Conservation (phyloP, 2,888 invertebrate species). For the Stenolophus ochropezus region DNA sequence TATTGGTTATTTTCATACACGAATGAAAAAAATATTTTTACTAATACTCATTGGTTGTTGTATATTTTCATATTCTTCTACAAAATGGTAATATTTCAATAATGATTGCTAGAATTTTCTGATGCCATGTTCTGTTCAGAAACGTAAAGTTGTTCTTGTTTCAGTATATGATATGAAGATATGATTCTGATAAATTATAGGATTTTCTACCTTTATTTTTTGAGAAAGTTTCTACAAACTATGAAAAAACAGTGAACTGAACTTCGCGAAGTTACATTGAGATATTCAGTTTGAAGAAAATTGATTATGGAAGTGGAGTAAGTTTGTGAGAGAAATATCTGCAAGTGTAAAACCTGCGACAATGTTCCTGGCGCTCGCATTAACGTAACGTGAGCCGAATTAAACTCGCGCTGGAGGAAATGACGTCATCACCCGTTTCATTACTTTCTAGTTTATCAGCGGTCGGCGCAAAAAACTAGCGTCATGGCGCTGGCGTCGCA, state of each 20-base stretch:
- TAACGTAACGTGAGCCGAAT: slow-evolving; percentile 40
- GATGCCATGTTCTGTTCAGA: too few species aligned
- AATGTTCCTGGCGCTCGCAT: slow-evolving; percentile 18
- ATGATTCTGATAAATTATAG: too few species aligned
- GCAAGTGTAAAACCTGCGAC: slow-evolving; percentile 8
- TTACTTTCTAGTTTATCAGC: slow-evolving; percentile 50
- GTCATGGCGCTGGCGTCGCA: slow-evolving; percentile 8
- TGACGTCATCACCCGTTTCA: slow-evolving; percentile 50
- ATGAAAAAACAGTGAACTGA: neutral
- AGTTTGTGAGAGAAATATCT: slow-evolving; percentile 18
- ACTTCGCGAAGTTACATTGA: neutral
- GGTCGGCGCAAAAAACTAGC: slow-evolving; percentile 42
- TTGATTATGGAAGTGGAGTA: slow-evolving; percentile 20
- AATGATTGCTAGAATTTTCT: too few species aligned
- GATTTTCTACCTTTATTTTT: too few species aligned
- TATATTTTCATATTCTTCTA: too few species aligned
- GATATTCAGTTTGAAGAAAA: slow-evolving; percentile 6
- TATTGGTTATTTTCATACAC: too few species aligned
- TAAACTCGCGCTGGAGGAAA: slow-evolving; percentile 43
- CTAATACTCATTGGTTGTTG: too few species aligned
- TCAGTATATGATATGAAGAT: too few species aligned
- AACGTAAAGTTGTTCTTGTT: too few species aligned
- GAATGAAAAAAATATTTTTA: too few species aligned
- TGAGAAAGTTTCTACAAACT: neutral
- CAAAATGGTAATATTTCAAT: too few species aligned